Evolutionary conservation across 1,140 invertebrate genomes (phyloP).

Genomic region (Lordiphosa mommai): DNA sequence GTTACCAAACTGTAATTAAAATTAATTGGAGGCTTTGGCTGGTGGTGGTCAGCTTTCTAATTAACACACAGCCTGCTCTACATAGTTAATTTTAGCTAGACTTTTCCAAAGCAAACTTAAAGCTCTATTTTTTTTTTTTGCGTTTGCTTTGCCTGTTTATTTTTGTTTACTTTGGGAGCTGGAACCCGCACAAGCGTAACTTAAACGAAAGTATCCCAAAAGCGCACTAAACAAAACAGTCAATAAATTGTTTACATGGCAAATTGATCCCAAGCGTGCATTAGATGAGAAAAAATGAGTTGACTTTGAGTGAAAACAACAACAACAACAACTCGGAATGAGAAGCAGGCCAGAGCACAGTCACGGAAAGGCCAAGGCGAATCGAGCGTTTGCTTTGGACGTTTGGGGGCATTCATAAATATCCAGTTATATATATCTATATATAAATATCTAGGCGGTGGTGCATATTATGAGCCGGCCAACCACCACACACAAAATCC

Average conservation of each 20-base stretch:
- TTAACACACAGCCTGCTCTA: conserved; percentile 35
- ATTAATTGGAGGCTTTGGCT: conserved; percentile 69
- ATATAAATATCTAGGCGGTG: background rate
- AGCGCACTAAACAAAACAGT: conserved; percentile 74
- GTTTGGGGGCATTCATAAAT: conserved; percentile 36
- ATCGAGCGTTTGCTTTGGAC: conserved; percentile 21
- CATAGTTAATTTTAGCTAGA: conserved; percentile 3
- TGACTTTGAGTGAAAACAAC: conserved; percentile 63
- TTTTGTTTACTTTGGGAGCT: conserved; percentile 28
- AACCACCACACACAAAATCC: background rate
- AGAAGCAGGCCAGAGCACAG: background rate
- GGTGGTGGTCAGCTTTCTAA: conserved; percentile 54
- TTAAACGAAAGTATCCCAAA: conserved; percentile 61
- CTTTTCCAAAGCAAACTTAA: conserved; percentile 26
- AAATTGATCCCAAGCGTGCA: conserved; percentile 77
- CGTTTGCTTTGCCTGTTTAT: conserved; percentile 16
- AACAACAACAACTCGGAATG: conserved; percentile 19
- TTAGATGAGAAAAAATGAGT: conserved; percentile 79
- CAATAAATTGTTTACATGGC: conserved; percentile 78
- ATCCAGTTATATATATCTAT: conserved; percentile 5
- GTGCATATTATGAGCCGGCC: conserved; percentile 34
- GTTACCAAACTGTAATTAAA: conserved; percentile 67
- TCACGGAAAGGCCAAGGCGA: conserved; percentile 2
- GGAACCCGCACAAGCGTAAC: conserved; percentile 40
- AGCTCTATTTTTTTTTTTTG: background rate